Percentiles rank a stretch among this genome's conserved stretches.
Conservation (phyloP, 1,140 invertebrate species). For the Heliconius hewitsoni region DNA sequence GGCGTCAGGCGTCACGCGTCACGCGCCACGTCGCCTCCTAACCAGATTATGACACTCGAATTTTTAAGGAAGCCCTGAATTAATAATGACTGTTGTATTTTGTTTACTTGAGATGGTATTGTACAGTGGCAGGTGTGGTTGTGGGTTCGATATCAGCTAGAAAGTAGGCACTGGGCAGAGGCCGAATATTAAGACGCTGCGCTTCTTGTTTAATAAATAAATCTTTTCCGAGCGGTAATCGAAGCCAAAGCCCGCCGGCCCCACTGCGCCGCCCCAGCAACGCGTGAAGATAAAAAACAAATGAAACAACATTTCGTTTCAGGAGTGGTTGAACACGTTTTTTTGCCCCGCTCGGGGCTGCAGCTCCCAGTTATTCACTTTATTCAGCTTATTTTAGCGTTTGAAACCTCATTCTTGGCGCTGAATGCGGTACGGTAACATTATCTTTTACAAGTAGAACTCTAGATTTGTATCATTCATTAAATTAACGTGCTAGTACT, state of each 20-base stretch:
- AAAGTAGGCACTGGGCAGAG: too few species aligned
- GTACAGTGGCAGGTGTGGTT: neutral
- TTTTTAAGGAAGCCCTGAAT: slow-evolving; percentile 1
- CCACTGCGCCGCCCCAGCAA: too few species aligned
- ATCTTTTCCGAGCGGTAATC: too few species aligned
- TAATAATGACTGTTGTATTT: neutral
- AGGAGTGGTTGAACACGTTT: neutral
- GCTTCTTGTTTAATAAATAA: too few species aligned
- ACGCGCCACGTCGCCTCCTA: slow-evolving; percentile 20
- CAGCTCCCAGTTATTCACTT: neutral
- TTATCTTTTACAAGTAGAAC: neutral
- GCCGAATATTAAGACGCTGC: too few species aligned
- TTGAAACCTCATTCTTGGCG: neutral
- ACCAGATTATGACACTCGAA: neutral
- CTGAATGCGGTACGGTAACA: neutral
- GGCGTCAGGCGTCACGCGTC: slow-evolving; percentile 35
- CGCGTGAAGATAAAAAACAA: neutral
- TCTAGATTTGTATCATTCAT: neutral
- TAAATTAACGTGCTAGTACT: neutral
- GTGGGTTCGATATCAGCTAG: too few species aligned
- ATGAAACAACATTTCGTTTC: neutral
- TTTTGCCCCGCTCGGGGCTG: neutral
- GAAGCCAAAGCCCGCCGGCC: too few species aligned
- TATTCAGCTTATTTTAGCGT: neutral
- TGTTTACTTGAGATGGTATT: neutral